Percentiles rank a stretch among this genome's conserved stretches.
Evolutionary conservation across 2,113 vertebrate species (phyloP).

Genomic region (Ictalurus punctatus): DNA sequence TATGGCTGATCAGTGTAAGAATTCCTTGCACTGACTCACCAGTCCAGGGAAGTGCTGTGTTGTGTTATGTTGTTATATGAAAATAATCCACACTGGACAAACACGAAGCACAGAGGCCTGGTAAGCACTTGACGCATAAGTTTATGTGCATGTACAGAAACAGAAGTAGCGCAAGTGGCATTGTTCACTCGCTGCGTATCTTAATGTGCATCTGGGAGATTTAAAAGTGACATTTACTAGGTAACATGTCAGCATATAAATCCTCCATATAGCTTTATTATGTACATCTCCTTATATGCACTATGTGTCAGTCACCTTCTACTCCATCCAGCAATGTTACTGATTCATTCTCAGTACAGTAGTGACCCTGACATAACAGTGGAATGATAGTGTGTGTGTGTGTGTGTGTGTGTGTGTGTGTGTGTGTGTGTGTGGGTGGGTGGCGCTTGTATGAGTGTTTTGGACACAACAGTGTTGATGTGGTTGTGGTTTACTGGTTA

Average conservation of each 20-base stretch:
- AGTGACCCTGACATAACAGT: not conserved
- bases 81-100: too few species aligned
- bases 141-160: too few species aligned
- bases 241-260: not conserved
- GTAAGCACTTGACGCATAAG: too few species aligned
- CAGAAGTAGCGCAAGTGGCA: too few species aligned
- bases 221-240: too few species aligned
- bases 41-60: too few species aligned
- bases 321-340: not conserved
- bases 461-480: not conserved
- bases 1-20: too few species aligned
- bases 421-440: not conserved
- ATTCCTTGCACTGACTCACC: too few species aligned
- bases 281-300: not conserved
- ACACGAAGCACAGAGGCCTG: too few species aligned
- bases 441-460: not conserved
- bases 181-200: too few species aligned
- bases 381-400: not conserved
- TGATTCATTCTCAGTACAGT: not conserved
- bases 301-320: not conserved
- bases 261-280: not conserved
- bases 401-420: not conserved
- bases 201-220: too few species aligned
- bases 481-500: not conserved
- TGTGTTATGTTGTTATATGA: too few species aligned